Base-by-base conservation (phyloP, 2,888 invertebrate genomes). In the Rosalia funebris region DNA sequence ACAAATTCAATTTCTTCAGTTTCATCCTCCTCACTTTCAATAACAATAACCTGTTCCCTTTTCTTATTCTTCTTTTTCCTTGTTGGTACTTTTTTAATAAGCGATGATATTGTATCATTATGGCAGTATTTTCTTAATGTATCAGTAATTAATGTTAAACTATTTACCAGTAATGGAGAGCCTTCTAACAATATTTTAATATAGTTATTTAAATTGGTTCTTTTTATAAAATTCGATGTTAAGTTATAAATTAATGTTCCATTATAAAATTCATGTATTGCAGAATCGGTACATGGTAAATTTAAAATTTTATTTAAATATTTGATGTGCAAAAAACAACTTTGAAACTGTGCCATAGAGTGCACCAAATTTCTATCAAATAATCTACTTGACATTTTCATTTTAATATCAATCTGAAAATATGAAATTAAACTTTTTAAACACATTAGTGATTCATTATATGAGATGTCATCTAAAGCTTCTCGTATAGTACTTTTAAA, bases 231-330 rank as follows among this genome's bases (percentile, higher is more conserved):
- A 79, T 88, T 86, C 19, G 81, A 79, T 58, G 87, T 88, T 17
- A 90, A 80, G 81, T 93, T 93, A 71, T 92, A 93, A 0, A 91
- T 77, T 78, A 92, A 89, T 0, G 91, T 90, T 0, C 93, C 92
- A 79, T 91, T 90, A 68, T 86, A 91, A 62, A 87, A 83, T 70
- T 87, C 86, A n/a, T 85, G 85, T 73, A 89, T 84, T 32, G 83
- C 80, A 36, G 87, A 84, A 65, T 82, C 79, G 31, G 83, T 75
- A 72, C 87, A 88, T 0, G 89, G 89, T 57, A 79, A 82, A 57
- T 84, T 82, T 48, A 92, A 83, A 34, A 93, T 73, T 0, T 82
- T 83, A 81, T 93, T 93, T 7, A 93, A 79, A 69, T 86, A 81
- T 68, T 85, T 85, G 1, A 85, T 78, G 68, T 87, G 85, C 7